Evolutionary conservation across 2,113 vertebrate species (phyloP).

Genomic region (Spermophilus dauricus): DNA sequence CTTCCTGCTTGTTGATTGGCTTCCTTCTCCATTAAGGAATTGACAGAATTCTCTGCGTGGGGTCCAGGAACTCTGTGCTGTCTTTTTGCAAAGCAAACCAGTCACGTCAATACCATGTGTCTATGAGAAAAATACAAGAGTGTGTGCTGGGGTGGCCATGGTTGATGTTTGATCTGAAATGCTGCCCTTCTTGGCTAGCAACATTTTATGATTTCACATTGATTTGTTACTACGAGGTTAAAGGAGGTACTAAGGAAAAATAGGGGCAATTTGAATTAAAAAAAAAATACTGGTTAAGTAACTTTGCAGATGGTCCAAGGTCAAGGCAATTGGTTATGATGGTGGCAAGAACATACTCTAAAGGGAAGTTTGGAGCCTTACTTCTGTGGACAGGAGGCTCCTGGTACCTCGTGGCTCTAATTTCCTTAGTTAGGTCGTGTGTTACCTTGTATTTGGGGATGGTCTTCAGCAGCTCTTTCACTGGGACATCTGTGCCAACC

Average conservation of each 20-base stretch:
- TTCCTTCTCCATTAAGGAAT: background rate
- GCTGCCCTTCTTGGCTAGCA: background rate
- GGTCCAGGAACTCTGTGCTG: background rate
- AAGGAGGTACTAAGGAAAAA: background rate
- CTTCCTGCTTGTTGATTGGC: background rate
- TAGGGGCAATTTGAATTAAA: background rate
- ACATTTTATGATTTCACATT: background rate
- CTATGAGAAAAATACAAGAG: background rate
- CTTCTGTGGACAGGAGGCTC: background rate
- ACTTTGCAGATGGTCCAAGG: background rate
- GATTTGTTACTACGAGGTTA: background rate
- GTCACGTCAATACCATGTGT: background rate
- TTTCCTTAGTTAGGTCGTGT: background rate
- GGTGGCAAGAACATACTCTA: background rate
- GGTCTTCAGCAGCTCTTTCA: conserved; percentile 97
- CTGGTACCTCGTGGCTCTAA: background rate
- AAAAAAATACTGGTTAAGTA: background rate
- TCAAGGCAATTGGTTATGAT: background rate
- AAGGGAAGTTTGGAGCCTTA: background rate
- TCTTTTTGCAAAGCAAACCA: background rate
- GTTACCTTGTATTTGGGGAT: conserved; percentile 99
- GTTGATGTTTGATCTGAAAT: background rate
- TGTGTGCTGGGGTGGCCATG: no score
- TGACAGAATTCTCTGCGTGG: background rate
- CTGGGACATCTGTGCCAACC: conserved; percentile 98